These are phyloP conservation scores for Erebia palarica DNA, from an alignment of 2,888 invertebrate species.

Conservation along the genomic window DNA sequence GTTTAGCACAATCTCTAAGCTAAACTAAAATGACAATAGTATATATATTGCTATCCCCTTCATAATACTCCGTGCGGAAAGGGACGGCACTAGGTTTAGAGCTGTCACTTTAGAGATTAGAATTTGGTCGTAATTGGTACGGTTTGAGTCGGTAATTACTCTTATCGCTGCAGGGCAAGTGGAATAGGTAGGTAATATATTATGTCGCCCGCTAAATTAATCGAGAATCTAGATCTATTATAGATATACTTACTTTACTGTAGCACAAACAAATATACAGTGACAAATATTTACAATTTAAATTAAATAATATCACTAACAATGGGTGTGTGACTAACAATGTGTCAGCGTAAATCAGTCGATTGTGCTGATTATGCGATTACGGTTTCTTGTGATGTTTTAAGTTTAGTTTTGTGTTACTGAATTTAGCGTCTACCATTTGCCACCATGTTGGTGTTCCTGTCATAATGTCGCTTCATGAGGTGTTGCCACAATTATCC, in stretches of 20 bases:
- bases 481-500: conserved; percentile 22
- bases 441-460: background rate
- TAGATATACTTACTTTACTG: no score
- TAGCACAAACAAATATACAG: background rate
- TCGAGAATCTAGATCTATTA: background rate
- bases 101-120: no score
- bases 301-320: no score
- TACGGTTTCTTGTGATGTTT: no score
- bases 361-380: no score
- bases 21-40: no score
- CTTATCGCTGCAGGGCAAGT: conserved; percentile 8
- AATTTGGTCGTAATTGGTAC: conserved; percentile 19
- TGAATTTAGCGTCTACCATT: background rate
- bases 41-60: no score
- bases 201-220: background rate
- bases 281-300: background rate
- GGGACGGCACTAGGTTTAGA: no score
- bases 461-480: conserved; percentile 9
- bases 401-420: background rate
- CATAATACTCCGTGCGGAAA: no score
- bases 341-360: no score
- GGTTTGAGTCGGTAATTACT: conserved; percentile 22
- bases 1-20: no score
- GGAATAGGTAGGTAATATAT: background rate
- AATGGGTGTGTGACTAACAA: no score